phyloP scores from a whole-genome alignment of 2,113 vertebrate species.

The Nothoprocta perdicaria region DNA sequence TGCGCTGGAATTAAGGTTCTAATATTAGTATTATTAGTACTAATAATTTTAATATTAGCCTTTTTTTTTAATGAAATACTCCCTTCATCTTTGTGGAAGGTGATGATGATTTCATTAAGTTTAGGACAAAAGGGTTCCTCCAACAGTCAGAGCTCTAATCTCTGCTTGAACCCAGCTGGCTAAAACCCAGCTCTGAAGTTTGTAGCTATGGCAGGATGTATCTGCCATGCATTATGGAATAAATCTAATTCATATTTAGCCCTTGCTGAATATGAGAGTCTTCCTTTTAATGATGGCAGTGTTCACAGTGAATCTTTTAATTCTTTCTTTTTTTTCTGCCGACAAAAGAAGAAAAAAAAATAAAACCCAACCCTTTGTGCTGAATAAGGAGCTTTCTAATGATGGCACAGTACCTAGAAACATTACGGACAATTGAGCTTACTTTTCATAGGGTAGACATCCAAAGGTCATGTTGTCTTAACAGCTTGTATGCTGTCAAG shows the following conservation, averaged over 20 bases:
- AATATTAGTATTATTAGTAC: no score
- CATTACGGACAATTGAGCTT: conserved; percentile 48
- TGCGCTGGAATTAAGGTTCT: background rate
- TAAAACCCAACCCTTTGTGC: background rate
- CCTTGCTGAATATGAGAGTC: background rate
- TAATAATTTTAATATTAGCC: rapidly evolving
- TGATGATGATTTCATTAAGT: background rate
- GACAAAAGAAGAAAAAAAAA: background rate
- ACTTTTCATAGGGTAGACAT: conserved; percentile 21
- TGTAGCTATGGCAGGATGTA: background rate
- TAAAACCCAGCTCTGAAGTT: background rate
- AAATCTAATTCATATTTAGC: conserved; percentile 33
- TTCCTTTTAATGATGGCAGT: background rate
- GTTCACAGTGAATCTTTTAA: background rate
- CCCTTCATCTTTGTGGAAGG: background rate
- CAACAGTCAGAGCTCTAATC: background rate
- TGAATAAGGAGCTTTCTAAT: conserved; percentile 52
- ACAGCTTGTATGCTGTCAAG: conserved; percentile 44
- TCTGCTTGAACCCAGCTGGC: background rate
- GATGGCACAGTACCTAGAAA: conserved; percentile 30
- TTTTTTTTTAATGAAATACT: background rate
- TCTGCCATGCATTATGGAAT: conserved; percentile 13
- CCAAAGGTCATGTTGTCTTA: conserved; percentile 59
- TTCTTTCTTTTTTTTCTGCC: background rate
- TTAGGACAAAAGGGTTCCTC: background rate